Base-by-base conservation (phyloP, 2,888 invertebrate genomes). In the Cetonia aurata region DNA sequence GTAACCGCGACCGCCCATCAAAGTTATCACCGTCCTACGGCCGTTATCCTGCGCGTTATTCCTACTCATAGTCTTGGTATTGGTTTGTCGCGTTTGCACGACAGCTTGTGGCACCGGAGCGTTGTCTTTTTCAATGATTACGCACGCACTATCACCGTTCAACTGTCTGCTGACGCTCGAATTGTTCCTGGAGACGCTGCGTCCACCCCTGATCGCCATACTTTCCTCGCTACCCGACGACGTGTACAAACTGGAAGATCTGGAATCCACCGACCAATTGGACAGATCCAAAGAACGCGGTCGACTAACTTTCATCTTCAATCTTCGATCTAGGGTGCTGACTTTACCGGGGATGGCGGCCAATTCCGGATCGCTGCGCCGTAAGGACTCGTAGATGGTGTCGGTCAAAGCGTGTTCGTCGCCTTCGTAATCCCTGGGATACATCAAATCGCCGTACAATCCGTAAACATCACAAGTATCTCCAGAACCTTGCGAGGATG, bases 1-100 rank as follows among this genome's bases (percentile, higher is more conserved):
- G 80, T 96, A 96, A 2, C 96, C 96, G 10, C 95, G 88, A 1
- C 96, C 96, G 0, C 96, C 96, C 88, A 94, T 94, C 65, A 96
- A 85, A 0, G 95, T 94, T 52, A 96, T 89, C 31, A 96, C 91
- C 0, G 96, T 96, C 72, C 93, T 86, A 75, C 92, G 83, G 73
- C 89, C 87, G 72, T 79, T 80, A 70, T 80, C 80, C 59, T 76
- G 75, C 52, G 73, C 74, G 42, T 46, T 68, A 71, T 76, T 77
- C 12, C 74, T 72, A 19, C 60, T 67, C 48, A 81, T 71, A 55
- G 81, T 81, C 71, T 81, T 82, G 41, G 75, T 75, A 57, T 74
- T 77, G 53, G 71, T 75, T 67, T 52, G 74, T 67, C 46, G 73
- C 52, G 19, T 72, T 15, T 59, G 62, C 12, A 52, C 33, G 10